These are phyloP conservation scores for Cynaeus angustus DNA, from an alignment of 2,888 invertebrate genomes.

Conservation along the genomic window DNA sequence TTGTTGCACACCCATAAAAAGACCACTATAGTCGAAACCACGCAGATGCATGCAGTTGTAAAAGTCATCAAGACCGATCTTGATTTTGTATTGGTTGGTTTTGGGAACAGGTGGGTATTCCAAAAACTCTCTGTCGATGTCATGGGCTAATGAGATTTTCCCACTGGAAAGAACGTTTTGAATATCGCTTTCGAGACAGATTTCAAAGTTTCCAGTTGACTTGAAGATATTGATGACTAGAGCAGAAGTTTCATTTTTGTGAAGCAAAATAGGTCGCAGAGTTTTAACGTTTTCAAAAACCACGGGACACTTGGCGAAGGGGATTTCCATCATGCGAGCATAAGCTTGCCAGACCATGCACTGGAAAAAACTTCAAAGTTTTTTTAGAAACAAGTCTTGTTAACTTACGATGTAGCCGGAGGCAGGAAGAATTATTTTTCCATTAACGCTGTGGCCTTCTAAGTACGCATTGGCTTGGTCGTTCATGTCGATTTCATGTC, in stretches of 20 bases:
- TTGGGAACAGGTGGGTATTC: background rate
- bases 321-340: constrained; percentile 68
- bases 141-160: constrained; percentile 74
- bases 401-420: constrained; percentile 71
- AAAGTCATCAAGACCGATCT: constrained; percentile 53
- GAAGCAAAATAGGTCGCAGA: constrained; percentile 75
- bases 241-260: constrained; percentile 66
- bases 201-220: constrained; percentile 62
- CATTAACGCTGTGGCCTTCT: constrained; percentile 60
- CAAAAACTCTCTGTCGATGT: constrained; percentile 55
- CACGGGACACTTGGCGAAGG: constrained; percentile 72
- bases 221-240: constrained; percentile 60
- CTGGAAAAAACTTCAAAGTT: constrained; percentile 49
- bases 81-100: constrained; percentile 17
- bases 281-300: constrained; percentile 75
- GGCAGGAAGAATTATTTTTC: constrained; percentile 75
- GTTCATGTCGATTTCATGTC: constrained; percentile 82
- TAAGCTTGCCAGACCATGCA: constrained; percentile 74
- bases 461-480: constrained; percentile 49
- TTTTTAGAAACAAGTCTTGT: too few species aligned
- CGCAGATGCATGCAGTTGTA: constrained; percentile 73
- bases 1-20: constrained; percentile 73
- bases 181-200: constrained; percentile 73
- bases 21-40: constrained; percentile 74
- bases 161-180: constrained; percentile 72